These are phyloP conservation scores for Ruditapes philippinarum DNA, from an alignment of 1,140 invertebrate species.

Conservation along the genomic window DNA sequence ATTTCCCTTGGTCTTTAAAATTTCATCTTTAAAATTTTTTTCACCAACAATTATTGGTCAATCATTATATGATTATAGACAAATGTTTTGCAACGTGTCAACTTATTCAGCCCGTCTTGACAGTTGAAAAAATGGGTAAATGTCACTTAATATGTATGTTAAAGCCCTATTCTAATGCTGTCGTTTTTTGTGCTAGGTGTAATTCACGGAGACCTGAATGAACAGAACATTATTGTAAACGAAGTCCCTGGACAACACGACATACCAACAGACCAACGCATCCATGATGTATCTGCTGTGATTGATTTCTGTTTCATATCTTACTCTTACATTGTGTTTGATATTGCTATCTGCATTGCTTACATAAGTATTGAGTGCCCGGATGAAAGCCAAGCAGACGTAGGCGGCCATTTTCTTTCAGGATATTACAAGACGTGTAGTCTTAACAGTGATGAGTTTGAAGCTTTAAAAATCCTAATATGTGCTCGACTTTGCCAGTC, in stretches of 20 bases:
- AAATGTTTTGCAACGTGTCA: no score
- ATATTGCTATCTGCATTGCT: conserved; percentile 93
- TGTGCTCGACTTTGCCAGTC: conserved; percentile 93
- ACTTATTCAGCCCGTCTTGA: no score
- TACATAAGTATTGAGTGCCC: conserved; percentile 92
- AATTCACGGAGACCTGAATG: conserved; percentile 96
- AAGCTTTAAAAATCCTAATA: conserved; percentile 91
- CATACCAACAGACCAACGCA: conserved; percentile 47
- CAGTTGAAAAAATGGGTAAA: no score
- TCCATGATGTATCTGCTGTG: conserved; percentile 88
- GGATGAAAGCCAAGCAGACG: conserved; percentile 87
- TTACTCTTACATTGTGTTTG: conserved; percentile 92
- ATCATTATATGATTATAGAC: not conserved
- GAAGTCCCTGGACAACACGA: conserved; percentile 56
- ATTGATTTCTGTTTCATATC: conserved; percentile 95
- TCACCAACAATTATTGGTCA: not conserved
- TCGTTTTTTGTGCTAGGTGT: conserved; percentile 88
- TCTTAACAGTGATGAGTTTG: conserved; percentile 89
- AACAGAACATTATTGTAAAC: conserved; percentile 93
- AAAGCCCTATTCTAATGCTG: no score
- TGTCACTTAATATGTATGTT: no score
- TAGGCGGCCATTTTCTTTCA: conserved; percentile 91
- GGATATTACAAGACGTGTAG: conserved; percentile 90
- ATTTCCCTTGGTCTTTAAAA: no score
- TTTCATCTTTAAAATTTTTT: no score